phyloP scores from a whole-genome alignment of 1,140 invertebrate species.

The Limonius californicus region DNA sequence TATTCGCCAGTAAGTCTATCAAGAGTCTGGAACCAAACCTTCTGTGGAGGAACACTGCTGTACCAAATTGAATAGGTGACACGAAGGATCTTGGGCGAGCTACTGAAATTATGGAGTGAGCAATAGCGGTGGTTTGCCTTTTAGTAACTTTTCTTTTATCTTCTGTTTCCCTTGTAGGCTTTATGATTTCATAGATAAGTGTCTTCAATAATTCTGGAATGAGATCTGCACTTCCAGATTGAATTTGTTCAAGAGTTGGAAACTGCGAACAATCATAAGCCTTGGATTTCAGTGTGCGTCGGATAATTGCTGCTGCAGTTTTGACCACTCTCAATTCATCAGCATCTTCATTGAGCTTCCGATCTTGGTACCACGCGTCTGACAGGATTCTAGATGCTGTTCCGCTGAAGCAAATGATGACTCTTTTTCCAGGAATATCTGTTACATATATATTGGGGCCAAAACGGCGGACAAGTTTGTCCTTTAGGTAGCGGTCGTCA shows the following conservation, averaged over 20 bases:
- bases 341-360: conserved; percentile 1
- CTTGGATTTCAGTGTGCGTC: conserved; percentile 1
- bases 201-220: not conserved
- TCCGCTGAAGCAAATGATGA: not conserved
- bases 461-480: not conserved
- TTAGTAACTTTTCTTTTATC: not conserved
- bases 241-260: conserved; percentile 9
- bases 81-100: conserved; percentile 1
- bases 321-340: conserved; percentile 13
- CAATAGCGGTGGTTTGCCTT: not conserved
- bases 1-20: not conserved
- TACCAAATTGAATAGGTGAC: not conserved
- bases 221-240: not conserved
- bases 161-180: not conserved
- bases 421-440: conserved; percentile 10
- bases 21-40: not conserved
- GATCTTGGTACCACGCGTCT: conserved; percentile 8
- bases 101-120: not conserved
- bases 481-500: conserved; percentile 1
- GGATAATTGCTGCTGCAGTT: conserved; percentile 15
- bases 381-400: conserved; percentile 4
- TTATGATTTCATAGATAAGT: not conserved
- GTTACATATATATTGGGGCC: conserved; percentile 5
- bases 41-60: not conserved
- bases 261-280: conserved; percentile 9